phyloP scores from a whole-genome alignment of 2,888 invertebrate species.

The Meloe dianella region DNA sequence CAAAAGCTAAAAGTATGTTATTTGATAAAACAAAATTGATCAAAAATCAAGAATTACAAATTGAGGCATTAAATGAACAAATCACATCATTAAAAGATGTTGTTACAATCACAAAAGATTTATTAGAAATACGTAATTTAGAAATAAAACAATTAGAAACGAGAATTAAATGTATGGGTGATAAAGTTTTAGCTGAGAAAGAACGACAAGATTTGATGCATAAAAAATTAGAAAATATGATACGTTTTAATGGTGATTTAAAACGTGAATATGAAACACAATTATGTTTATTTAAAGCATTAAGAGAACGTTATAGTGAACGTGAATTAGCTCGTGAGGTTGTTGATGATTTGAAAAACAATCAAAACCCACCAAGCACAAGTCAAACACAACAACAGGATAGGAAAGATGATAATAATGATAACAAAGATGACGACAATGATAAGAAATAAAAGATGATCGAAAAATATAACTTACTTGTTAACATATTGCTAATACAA shows the following conservation, averaged over 20 bases:
- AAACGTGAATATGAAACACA: constrained; percentile 81
- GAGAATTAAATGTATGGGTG: constrained; percentile 73
- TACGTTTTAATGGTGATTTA: constrained; percentile 75
- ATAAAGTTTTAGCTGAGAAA: constrained; percentile 73
- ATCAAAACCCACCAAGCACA: not conserved
- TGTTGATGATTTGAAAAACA: constrained; percentile 33
- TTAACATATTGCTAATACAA: constrained; percentile 46
- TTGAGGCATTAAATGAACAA: constrained; percentile 73
- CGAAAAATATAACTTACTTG: constrained; percentile 46
- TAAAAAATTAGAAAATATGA: constrained; percentile 73
- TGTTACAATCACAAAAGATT: constrained; percentile 79
- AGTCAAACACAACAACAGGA: not conserved
- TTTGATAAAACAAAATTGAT: constrained; percentile 79
- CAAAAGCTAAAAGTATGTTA: constrained; percentile 72
- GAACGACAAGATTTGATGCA: constrained; percentile 73
- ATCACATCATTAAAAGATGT: constrained; percentile 81
- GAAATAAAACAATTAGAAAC: constrained; percentile 77
- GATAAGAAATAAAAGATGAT: not conserved
- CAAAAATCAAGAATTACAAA: constrained; percentile 80
- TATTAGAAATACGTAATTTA: constrained; percentile 77
- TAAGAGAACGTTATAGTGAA: constrained; percentile 54
- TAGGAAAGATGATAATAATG: not conserved
- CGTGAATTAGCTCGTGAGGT: constrained; percentile 52
- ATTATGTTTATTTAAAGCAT: constrained; percentile 71
- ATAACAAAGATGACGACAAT: not conserved